A percentile compares a stretch with the other conserved stretches of the same genome.
Conservation (phyloP, 2,888 invertebrate genomes). For the Agrochola lota region DNA sequence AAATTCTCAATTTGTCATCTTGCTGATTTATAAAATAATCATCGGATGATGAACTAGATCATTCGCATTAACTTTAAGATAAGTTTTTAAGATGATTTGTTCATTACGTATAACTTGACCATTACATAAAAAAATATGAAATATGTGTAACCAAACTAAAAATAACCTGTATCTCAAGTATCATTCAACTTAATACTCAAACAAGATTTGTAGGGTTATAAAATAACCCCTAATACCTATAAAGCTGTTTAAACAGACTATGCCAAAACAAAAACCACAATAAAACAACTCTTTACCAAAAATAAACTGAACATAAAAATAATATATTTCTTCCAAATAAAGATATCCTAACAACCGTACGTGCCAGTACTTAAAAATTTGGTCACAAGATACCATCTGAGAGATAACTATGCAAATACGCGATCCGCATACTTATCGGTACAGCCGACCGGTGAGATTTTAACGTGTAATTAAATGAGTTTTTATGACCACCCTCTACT, state of each 20-base stretch:
- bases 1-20: not conserved
- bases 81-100: not conserved
- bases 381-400: constrained; percentile 73
- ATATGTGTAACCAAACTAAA: not conserved
- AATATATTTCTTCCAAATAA: constrained; percentile 32
- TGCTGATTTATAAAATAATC: not conserved
- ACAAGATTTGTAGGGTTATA: not conserved
- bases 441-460: constrained; percentile 66
- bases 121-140: not conserved
- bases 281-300: not conserved
- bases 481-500: constrained; percentile 66
- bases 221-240: not conserved
- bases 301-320: constrained; percentile 25
- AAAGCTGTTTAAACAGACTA: not conserved
- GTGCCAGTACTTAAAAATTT: constrained; percentile 70
- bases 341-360: constrained; percentile 46
- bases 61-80: not conserved
- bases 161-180: not conserved
- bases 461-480: constrained; percentile 70
- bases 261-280: not conserved
- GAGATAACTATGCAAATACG: constrained; percentile 78
- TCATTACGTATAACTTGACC: not conserved
- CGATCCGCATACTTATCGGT: constrained; percentile 66
- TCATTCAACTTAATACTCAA: not conserved
- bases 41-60: not conserved